phyloP scores from a whole-genome alignment of 2,888 invertebrate genomes.

The Drosophila fungiperda region DNA sequence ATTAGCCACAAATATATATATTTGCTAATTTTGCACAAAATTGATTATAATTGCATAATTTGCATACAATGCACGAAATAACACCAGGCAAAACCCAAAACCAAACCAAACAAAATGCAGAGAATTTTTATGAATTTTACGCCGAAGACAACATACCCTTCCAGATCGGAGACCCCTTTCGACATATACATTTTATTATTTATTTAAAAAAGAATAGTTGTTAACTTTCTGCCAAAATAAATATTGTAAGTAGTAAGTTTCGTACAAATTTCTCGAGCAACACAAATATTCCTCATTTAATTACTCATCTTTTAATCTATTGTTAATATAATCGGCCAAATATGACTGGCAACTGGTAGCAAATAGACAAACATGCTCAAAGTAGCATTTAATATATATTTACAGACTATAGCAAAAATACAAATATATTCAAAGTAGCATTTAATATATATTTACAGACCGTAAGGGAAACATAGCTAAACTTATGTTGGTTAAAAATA shows the following conservation, averaged over 20 bases:
- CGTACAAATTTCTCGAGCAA: not conserved
- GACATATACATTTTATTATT: too few relatives aligned
- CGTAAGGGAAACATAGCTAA: not conserved
- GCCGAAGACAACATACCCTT: not conserved
- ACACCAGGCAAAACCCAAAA: not conserved
- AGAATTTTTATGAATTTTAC: too few relatives aligned
- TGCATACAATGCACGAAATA: conserved; percentile 65
- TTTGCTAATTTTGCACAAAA: conserved; percentile 65
- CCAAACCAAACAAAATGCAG: not conserved
- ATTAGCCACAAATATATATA: conserved; percentile 44
- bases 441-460: not conserved
- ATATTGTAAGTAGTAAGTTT: not conserved
- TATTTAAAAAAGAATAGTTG: not conserved
- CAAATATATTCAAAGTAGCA: not conserved
- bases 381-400: not conserved
- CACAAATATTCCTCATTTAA: not conserved
- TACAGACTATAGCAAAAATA: not conserved
- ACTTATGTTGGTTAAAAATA: not conserved
- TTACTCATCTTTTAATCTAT: not conserved
- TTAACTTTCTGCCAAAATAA: not conserved
- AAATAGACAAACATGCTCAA: not conserved
- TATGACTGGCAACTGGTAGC: not conserved
- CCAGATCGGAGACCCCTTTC: not conserved
- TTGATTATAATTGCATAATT: conserved; percentile 69
- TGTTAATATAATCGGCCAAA: not conserved